Base-by-base conservation (phyloP, 1,140 invertebrate species). In the Pogonomyrmex californicus region DNA sequence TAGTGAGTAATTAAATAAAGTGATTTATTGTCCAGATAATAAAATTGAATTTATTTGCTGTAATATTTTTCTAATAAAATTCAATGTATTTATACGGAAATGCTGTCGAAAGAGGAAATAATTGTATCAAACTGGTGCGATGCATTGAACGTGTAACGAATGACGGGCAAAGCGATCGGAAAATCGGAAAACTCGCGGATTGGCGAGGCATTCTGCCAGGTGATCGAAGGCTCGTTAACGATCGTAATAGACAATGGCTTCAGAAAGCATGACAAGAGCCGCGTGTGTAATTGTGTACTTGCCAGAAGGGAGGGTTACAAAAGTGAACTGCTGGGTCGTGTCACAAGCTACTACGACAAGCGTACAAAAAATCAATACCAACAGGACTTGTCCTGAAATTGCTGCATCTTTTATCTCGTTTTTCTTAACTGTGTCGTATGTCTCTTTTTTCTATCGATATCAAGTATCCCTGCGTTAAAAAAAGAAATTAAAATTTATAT, bases 161-260 rank as follows among this genome's bases (percentile, higher is more conserved):
- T 54, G 36, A 82, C 33, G 23, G 12, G 47, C 66, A 71, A 77
- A 89, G 81, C 63, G 60, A 88, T 90, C 54, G 76, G 86, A 86
- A 90, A 90, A 90, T 90, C 65, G 71, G 54, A 82, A 90, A 90
- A 83, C 30, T 88, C 58, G 68, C 51, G 41, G 12, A 49, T 51
- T 71, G 62, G 10, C 44, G 70, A 85, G 68, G 70, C 88, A 71
- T 88, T 88, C 85, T 82, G 38, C 58, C 88, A 62, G 36, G 79
- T 90, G 79, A 90, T 90, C 86, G 89, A 73, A 73, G 65, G 56
- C 86, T 77, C 81, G 88, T 87, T 90, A 90, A 85, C 78, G 86
- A 85, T 90, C 65, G 75, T 87, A 75, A 88, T 77, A 66, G 86
- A 90, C 88, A 91, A 91, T 88, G 76, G 88, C 75, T 79, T 90